A percentile compares a stretch with the other conserved stretches of the same genome.
phyloP scores from a whole-genome alignment of 2,888 invertebrate species.

The Amphipoea oculea region DNA sequence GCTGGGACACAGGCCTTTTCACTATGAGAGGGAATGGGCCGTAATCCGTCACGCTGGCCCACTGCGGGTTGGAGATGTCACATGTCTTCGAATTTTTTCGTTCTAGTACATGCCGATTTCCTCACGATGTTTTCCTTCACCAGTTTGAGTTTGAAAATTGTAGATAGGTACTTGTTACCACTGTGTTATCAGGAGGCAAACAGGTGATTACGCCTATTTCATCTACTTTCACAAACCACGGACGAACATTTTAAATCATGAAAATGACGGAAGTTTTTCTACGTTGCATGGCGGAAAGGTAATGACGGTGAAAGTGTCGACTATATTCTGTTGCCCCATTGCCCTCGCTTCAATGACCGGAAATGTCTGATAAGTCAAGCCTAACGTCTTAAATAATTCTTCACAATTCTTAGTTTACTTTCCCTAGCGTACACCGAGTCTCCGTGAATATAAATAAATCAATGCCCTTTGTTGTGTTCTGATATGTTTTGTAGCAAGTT shows the following conservation, averaged over 20 bases:
- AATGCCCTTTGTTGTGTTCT: conserved; percentile 71
- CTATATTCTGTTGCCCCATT: conserved; percentile 75
- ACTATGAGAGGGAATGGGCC: background rate
- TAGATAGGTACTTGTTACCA: background rate
- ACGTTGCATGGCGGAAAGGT: conserved; percentile 58
- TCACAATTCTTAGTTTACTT: conserved; percentile 75
- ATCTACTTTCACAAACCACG: conserved; percentile 10
- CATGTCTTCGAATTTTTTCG: too few relatives aligned
- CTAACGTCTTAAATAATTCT: conserved; percentile 76
- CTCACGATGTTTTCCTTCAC: too few relatives aligned
- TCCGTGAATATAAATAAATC: conserved; percentile 73
- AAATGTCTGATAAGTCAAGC: conserved; percentile 83
- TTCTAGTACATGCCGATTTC: too few relatives aligned
- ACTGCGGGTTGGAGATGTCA: too few relatives aligned
- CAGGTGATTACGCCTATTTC: conserved; percentile 24
- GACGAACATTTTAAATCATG: conserved; percentile 43
- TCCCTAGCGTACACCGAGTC: conserved; percentile 69
- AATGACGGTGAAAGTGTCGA: conserved; percentile 75
- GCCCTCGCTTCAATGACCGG: conserved; percentile 82
- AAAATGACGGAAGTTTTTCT: conserved; percentile 25
- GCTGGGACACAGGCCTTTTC: background rate
- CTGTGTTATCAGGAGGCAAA: conserved; percentile 3
- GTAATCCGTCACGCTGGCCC: too few relatives aligned
- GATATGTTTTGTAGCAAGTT: conserved; percentile 68
- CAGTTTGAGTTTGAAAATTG: background rate